Conservation (phyloP, 2,797 vertebrate genomes). For the Myotis pilosus region DNA sequence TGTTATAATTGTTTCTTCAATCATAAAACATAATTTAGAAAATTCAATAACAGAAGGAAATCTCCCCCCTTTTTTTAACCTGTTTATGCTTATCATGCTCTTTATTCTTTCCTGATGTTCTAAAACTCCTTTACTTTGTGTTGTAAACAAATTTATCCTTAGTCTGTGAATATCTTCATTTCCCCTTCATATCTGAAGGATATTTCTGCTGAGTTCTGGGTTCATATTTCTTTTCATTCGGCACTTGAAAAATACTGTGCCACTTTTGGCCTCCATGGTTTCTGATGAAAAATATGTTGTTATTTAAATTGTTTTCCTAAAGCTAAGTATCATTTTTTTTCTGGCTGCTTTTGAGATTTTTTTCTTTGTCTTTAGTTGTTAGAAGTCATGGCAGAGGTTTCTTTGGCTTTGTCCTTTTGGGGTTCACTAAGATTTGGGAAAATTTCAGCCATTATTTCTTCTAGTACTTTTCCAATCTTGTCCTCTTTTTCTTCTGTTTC, state of each 20-base stretch:
- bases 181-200: background rate
- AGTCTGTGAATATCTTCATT: background rate
- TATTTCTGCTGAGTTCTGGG: background rate
- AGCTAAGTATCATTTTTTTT: background rate
- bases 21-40: background rate
- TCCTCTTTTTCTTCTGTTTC: background rate
- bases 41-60: background rate
- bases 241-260: background rate
- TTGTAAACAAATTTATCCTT: slow-evolving; percentile 24
- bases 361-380: slow-evolving; percentile 18
- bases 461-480: background rate
- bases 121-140: background rate
- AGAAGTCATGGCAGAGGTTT: background rate
- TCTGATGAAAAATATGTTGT: background rate
- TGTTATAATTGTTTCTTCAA: background rate
- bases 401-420: background rate
- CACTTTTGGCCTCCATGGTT: background rate
- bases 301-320: background rate
- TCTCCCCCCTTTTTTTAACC: background rate
- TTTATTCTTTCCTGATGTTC: background rate
- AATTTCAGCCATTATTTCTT: background rate
- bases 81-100: background rate
- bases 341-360: background rate
- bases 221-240: background rate
- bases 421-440: background rate